Base-by-base conservation (phyloP, 2,113 vertebrate species). In the Phaethon lepturus region DNA sequence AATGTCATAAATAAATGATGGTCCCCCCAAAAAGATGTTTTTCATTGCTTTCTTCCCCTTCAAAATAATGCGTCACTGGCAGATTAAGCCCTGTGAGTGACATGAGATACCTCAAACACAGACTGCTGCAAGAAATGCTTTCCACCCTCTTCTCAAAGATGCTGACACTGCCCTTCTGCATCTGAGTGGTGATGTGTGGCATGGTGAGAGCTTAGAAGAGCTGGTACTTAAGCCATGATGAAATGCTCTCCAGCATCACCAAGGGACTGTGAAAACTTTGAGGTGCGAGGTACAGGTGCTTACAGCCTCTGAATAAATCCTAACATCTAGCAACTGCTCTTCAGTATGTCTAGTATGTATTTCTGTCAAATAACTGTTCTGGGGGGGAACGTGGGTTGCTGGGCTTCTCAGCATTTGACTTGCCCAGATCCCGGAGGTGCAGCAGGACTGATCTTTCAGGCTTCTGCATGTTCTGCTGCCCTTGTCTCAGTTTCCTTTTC, bases 271-370 rank as follows among this genome's bases (percentile, higher is more conserved):
- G 71, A 58, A 94, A 42, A 68, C 25, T 93, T 68, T 58, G 71
- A 91, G 81, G 89, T 95, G 77, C 55, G 85, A 95, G 89, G 86
- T 87, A 72, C n/a, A 82, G 74, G 85, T 53, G 33, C 62, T 90
- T 86, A 75, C 22, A 78, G 69, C 23, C 40, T 95, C 80, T 91
- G 84, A 91, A 75, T 85, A 87, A 89, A 72, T 85, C 80, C 89
- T 81, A 88, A 69, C 33, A 59, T 76, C 40, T 55, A 82, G 49
- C 50, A 85, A 53, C 40, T 82, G 62, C 45, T 88, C 31, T 69
- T 87, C 66, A 35, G 45, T 50, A 42, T 62, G 42, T 45, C 26
- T 56, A 33, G 22, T 62, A 31, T 40, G 13, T 49, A 35, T 80
- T 71, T 6, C 4, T 69, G 42, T 75, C n/a, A 79, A 75, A 85